A percentile compares a stretch with the other conserved stretches of the same genome.
phyloP scores from a whole-genome alignment of 2,113 vertebrate genomes.

The Eulemur rufifrons region DNA sequence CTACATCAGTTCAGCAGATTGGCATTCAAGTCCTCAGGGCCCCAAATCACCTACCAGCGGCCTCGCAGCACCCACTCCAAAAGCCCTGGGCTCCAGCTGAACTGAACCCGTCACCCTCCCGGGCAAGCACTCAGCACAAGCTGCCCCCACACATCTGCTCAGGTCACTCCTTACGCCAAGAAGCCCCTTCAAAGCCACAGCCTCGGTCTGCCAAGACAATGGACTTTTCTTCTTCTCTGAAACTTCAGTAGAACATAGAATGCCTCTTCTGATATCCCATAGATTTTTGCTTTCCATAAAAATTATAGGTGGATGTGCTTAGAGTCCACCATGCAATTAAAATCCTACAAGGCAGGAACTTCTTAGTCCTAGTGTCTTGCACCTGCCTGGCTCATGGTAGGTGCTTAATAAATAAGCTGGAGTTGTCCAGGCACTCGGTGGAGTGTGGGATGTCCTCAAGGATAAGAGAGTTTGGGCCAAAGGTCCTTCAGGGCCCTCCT shows the following conservation, averaged over 20 bases:
- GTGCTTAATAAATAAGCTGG: background rate
- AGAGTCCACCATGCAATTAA: background rate
- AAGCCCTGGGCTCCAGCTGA: background rate
- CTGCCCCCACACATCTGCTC: background rate
- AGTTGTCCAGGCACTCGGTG: no score
- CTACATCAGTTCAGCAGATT: background rate
- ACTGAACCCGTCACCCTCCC: background rate
- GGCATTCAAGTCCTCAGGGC: fast-evolving
- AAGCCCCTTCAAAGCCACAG: background rate
- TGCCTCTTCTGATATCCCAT: background rate
- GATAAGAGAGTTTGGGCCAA: background rate
- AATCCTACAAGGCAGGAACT: background rate
- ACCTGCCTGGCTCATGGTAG: background rate
- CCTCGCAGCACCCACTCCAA: background rate
- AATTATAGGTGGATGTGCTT: background rate
- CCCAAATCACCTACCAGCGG: background rate
- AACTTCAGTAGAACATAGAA: background rate
- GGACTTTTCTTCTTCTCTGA: background rate
- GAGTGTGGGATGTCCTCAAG: background rate
- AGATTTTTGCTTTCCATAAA: background rate
- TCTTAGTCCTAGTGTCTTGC: background rate
- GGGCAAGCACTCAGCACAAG: background rate
- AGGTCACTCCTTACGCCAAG: background rate
- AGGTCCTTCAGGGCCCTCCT: background rate
- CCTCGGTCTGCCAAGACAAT: background rate